Evolutionary conservation across 92 coral and sea anemone genomes (phyloP).

Genomic region (Pocillopora meandrina): DNA sequence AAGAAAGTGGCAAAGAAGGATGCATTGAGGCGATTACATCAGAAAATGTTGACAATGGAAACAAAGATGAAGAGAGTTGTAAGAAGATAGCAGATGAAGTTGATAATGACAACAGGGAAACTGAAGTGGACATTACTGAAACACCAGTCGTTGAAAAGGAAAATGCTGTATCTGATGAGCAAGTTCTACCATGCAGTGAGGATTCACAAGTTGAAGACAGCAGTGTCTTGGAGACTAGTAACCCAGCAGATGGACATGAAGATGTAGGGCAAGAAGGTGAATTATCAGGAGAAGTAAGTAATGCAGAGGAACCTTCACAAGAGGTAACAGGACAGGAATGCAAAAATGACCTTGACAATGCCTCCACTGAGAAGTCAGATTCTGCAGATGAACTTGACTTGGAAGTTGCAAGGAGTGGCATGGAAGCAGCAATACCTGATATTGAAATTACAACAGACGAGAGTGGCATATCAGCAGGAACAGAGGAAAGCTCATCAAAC

Average conservation of each 20-base stretch:
- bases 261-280: not conserved
- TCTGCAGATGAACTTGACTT: not conserved
- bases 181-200: not conserved
- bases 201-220: not conserved
- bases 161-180: not conserved
- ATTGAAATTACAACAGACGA: conserved; percentile 77
- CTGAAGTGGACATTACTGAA: not conserved
- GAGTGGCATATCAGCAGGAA: conserved; percentile 67
- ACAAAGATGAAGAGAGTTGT: not conserved
- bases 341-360: not conserved
- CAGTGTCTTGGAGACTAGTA: not conserved
- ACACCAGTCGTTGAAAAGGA: not conserved
- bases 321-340: not conserved
- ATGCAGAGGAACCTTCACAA: conserved; percentile 1
- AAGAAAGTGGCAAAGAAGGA: not conserved
- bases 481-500: conserved; percentile 30
- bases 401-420: conserved; percentile 3
- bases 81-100: not conserved
- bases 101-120: not conserved
- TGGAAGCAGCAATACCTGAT: conserved; percentile 35
- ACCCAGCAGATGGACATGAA: not conserved
- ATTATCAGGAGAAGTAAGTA: not conserved
- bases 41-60: not conserved
- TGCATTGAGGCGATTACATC: not conserved
- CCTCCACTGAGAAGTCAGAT: conserved; percentile 9